Evolutionary conservation across 2,113 vertebrate species (phyloP).

Genomic region (Pseudorectes ferrugineus): DNA sequence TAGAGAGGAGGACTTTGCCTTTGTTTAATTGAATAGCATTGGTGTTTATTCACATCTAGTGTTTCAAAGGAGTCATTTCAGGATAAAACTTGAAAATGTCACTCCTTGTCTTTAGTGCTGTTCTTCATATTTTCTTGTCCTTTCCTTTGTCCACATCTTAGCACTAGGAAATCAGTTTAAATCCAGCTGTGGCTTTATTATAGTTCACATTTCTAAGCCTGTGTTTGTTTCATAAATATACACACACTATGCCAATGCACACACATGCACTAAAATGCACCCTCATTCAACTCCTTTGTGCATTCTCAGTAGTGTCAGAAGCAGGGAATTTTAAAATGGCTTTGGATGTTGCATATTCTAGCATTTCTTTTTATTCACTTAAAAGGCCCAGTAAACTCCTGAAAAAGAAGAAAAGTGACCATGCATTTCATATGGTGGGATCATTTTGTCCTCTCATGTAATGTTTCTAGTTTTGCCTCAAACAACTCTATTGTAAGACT

Average conservation of each 20-base stretch:
- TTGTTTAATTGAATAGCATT: not conserved
- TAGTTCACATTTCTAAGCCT: not conserved
- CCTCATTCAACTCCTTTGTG: not conserved
- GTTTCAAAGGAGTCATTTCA: not conserved
- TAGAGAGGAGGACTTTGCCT: not conserved
- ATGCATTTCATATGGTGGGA: not conserved
- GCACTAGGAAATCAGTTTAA: not conserved
- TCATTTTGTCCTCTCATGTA: not conserved
- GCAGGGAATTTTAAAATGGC: not conserved
- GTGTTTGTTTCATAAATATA: not conserved
- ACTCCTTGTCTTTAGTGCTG: not conserved
- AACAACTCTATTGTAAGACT: not conserved
- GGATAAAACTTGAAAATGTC: not conserved
- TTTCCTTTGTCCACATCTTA: not conserved
- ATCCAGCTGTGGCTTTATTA: not conserved
- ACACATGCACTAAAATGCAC: not conserved
- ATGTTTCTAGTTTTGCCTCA: not conserved
- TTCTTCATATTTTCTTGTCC: not conserved
- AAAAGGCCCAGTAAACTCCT: not conserved
- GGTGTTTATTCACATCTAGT: not conserved
- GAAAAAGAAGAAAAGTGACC: not conserved
- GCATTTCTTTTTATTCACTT: not conserved
- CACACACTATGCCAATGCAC: not conserved
- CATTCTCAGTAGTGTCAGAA: not conserved
- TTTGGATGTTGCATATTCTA: not conserved